Evolutionary conservation across 2,797 vertebrate species (phyloP), one percentile per base, ranked within the genome.

Genomic region (Coracias cyanogaster): DNA sequence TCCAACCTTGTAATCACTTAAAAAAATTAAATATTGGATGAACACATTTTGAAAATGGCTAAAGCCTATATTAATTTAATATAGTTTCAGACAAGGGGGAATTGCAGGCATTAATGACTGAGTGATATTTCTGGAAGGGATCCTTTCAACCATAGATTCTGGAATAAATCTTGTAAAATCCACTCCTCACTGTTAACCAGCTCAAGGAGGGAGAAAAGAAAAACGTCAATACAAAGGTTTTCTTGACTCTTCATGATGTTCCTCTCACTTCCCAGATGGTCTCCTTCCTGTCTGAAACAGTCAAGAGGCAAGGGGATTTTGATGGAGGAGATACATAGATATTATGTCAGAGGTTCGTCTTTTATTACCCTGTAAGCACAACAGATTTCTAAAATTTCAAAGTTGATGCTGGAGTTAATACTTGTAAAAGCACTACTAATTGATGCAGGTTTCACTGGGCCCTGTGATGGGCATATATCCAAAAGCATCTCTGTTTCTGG

Each of bases 21-120:
- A 66, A 91, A 96, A 94, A 37, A 55, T 91, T 96, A 89, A 95
- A 96, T 96, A 94, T 54, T 90, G 18, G 28, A 90, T 90, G 87
- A 91, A 74, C 39, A 74, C 29, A 70, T 80, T 81, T 89, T 81
- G 35, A 45, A 90, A 86, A 67, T 76, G 33, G 48, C 20, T 93
- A 93, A 55, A 54, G 6, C 15, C 20, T 89, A 15, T 80, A 90
- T 83, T 94, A 82, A 92, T 94, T 91, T 96, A 66, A 83, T 62
- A 33, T 54, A 41, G 69, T 91, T 97, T 88, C 20, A 58, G 76
- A 66, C 33, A 70, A 85, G 60, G 10, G 57, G 37, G 64, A 89
- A 92, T 54, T 91, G 55, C 58, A 51, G 17, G 7, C n/a, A 58
- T 71, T 93, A 87, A 89, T 65, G 58, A 29, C 35, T 35, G 24